These are phyloP conservation scores for Stomatorhinus walkeri DNA, from an alignment of 2,797 vertebrate species.

Conservation along the genomic window DNA sequence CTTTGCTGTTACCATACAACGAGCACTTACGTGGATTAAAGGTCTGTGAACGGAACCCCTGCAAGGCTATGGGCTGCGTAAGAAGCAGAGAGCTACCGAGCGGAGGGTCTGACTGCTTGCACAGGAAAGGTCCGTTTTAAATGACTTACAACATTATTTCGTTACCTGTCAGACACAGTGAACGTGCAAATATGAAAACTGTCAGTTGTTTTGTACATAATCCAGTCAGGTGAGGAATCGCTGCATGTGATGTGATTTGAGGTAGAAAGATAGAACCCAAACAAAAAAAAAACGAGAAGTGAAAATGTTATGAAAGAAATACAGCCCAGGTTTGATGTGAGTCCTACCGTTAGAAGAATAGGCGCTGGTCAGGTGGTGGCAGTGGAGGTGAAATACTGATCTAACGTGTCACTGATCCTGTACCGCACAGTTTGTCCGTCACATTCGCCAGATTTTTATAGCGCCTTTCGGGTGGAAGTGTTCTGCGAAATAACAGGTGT, in stretches of 20 bases:
- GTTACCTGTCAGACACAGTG: not conserved
- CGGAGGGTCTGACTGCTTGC: not conserved
- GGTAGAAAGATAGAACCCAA: not conserved
- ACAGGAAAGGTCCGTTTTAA: not conserved
- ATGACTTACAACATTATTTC: not conserved
- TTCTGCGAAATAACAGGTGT: not conserved
- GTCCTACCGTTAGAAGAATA: not conserved
- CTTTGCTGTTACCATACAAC: not conserved
- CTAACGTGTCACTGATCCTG: not conserved
- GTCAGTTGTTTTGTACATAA: not conserved
- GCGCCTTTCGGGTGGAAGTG: not conserved
- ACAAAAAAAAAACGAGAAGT: not conserved
- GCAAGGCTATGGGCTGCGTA: not conserved
- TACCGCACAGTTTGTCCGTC: not conserved
- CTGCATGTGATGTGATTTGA: not conserved
- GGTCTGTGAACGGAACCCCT: not conserved
- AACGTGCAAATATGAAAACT: not conserved
- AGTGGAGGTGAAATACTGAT: not conserved
- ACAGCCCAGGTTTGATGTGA: not conserved
- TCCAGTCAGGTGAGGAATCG: not conserved
- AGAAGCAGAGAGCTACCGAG: not conserved
- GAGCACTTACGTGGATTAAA: not conserved
- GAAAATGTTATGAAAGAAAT: not conserved
- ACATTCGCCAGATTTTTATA: not conserved
- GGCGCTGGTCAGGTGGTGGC: not conserved